phyloP scores from a whole-genome alignment of 2,113 vertebrate genomes.

The Tonatia bakeri region DNA sequence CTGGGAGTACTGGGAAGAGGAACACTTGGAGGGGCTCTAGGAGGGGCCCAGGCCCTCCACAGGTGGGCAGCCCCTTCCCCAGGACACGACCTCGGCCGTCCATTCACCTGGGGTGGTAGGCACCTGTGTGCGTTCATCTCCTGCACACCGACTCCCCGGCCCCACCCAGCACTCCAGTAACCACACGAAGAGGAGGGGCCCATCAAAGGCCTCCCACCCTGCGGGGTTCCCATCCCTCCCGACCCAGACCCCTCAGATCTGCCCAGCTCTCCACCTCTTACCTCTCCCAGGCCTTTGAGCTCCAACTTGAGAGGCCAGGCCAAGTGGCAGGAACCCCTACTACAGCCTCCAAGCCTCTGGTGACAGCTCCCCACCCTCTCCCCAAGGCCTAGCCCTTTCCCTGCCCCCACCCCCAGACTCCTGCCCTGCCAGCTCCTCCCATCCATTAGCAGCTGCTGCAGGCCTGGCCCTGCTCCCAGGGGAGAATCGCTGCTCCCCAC shows the following conservation, averaged over 20 bases:
- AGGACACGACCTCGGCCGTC: not conserved
- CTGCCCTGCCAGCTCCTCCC: not conserved
- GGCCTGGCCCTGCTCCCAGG: not conserved
- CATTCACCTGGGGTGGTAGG: fast-evolving
- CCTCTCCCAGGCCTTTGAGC: not conserved
- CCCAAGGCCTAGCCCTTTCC: not conserved
- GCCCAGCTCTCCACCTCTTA: not conserved
- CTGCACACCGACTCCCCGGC: not conserved
- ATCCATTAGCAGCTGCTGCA: slow-evolving; percentile 42
- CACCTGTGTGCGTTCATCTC: not conserved
- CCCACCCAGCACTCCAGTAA: not conserved
- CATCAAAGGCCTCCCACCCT: not conserved
- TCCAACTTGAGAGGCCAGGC: not conserved
- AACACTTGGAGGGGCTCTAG: not conserved
- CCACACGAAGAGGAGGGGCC: not conserved
- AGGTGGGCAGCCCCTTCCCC: too few relatives aligned
- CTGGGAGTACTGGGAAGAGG: not conserved
- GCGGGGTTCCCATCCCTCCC: not conserved
- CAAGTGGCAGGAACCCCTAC: not conserved
- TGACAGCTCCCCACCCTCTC: not conserved
- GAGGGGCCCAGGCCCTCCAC: not conserved
- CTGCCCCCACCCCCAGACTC: not conserved
- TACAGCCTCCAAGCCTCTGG: not conserved
- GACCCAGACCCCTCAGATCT: not conserved
- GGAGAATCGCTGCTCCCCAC: not conserved